Conservation (phyloP, 1,140 invertebrate species). For the Pygmarrhopalites habei region DNA sequence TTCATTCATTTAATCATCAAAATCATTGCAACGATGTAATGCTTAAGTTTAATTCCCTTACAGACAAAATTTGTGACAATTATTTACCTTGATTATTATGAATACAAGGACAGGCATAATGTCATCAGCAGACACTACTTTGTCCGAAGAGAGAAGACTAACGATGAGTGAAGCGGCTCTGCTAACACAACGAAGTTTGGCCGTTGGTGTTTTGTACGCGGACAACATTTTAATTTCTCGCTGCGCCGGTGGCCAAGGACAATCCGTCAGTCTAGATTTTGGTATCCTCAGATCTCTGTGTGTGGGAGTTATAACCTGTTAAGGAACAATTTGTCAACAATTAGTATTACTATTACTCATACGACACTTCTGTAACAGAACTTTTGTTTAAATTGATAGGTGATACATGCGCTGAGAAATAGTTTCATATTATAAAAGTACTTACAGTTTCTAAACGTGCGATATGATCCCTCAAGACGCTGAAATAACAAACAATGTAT, state of each 20-base stretch:
- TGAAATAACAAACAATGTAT: constrained; percentile 46
- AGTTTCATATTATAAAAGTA: too few relatives aligned
- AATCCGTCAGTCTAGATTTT: constrained; percentile 53
- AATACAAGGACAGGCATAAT: constrained; percentile 93
- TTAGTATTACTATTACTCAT: too few relatives aligned
- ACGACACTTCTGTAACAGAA: too few relatives aligned
- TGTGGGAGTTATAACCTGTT: constrained; percentile 74
- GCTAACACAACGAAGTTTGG: constrained; percentile 83
- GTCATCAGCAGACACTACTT: constrained; percentile 92
- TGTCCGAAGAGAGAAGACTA: constrained; percentile 72
- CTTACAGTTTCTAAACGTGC: constrained; percentile 66
- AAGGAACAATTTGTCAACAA: too few relatives aligned
- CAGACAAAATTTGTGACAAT: constrained; percentile 1
- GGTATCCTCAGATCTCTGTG: constrained; percentile 64
- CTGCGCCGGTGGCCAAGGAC: constrained; percentile 96
- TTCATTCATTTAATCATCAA: background rate
- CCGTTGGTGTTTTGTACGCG: constrained; percentile 86
- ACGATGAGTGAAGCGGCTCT: constrained; percentile 87
- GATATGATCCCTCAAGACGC: constrained; percentile 80
- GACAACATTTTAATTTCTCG: constrained; percentile 83
- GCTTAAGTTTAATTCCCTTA: too few relatives aligned
- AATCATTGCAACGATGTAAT: background rate
- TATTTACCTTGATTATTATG: constrained; percentile 82
- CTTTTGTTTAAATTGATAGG: too few relatives aligned
- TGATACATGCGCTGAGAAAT: too few relatives aligned